Base-by-base conservation (phyloP, 2,888 invertebrate species). In the Dynastes hyllus region DNA sequence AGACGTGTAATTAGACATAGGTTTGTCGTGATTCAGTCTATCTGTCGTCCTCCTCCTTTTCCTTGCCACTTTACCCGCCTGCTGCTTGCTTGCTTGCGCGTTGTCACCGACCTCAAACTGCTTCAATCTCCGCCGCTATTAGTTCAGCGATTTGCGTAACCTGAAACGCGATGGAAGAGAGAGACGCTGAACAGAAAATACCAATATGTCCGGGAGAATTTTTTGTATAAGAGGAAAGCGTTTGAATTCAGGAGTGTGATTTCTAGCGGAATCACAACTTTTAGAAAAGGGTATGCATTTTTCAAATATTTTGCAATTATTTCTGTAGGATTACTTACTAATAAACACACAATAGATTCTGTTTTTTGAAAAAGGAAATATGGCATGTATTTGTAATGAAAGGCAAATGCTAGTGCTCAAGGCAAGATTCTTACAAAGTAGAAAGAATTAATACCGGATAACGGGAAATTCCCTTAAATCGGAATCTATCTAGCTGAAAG, bases 1-100 rank as follows among this genome's bases (percentile, higher is more conserved):
- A 79, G 85, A 85, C 84, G 84, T 83, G 84, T 84, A 85, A 85
- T 85, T 85, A 85, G 85, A 85, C 85, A 83, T 84, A 83, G 85
- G 85, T 85, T 85, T 84, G 85, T 85, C 85, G 85, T 85, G 85
- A 85, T 85, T 85, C 81, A 80, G 80, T 83, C 82, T 81, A 78
- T 80, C 82, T 81, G 79, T 81, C 78, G 73, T 65, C 58, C 73
- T 71, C 71, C 73, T 77, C 67, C 77, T 77, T 67, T 58, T 65
- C 65, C 51, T 51, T 55, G 71, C 71, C 51, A n/a, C 29, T 53
- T 70, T 71, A 32, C 71, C 22, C 58, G 73, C 55, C 32, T 55
- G 71, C 29, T 29, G 71, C 29, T 29, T 16, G 50, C 32, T 55
- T 53, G 37, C 53, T 73, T 61, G 73, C 73, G 32, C 40, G 73